Conservation (phyloP, 2,888 invertebrate genomes). For the Dynastes maya region DNA sequence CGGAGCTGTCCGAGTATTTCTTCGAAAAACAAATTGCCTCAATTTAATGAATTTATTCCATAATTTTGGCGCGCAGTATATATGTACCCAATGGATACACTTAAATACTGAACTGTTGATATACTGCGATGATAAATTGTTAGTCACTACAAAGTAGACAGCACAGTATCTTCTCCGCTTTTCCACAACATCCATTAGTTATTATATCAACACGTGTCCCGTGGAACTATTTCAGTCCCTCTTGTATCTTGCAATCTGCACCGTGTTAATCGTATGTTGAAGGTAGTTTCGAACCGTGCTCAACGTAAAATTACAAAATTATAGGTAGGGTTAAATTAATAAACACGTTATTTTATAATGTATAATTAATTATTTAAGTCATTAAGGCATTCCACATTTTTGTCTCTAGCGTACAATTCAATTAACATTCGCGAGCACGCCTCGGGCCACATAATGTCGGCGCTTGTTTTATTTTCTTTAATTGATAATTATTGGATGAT, state of each 20-base stretch:
- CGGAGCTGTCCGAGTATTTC: too few species aligned
- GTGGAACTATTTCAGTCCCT: conserved; percentile 15
- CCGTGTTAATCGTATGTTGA: conserved; percentile 11
- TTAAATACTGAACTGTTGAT: too few species aligned
- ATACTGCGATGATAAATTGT: too few species aligned
- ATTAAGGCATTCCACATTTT: conserved; percentile 58
- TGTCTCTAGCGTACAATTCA: conserved; percentile 60
- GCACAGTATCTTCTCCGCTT: too few species aligned
- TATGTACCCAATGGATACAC: too few species aligned
- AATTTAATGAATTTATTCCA: too few species aligned
- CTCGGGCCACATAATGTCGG: conserved; percentile 46
- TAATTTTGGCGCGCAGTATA: too few species aligned
- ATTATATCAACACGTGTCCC: too few species aligned
- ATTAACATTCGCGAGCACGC: conserved; percentile 60
- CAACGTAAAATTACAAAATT: conserved; percentile 51
- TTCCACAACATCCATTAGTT: too few species aligned
- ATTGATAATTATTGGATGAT: conserved; percentile 68
- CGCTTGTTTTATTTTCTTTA: conserved; percentile 65
- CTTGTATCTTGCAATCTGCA: background rate
- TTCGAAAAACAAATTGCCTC: too few species aligned
- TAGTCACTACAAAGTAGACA: too few species aligned
- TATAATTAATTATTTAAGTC: conserved; percentile 62
- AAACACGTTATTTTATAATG: conserved; percentile 58
- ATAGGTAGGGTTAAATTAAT: conserved; percentile 56
- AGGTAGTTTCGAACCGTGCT: conserved; percentile 14